Percentiles rank a stretch among this genome's conserved stretches.
phyloP scores from a whole-genome alignment of 2,888 invertebrate genomes.

The Heteromyza rotundicornis region DNA sequence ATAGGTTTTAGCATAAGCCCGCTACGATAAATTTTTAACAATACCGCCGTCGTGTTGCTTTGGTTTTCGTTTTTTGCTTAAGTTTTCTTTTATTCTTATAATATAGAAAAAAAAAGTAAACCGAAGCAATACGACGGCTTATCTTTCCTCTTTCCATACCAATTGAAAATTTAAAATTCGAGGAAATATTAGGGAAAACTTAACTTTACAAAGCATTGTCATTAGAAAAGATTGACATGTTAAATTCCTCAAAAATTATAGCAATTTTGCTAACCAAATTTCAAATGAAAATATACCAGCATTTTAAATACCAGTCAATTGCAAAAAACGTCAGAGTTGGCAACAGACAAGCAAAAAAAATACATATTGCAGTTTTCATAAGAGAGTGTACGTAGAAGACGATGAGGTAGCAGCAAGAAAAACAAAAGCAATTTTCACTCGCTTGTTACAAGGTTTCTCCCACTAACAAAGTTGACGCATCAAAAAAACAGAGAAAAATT shows the following conservation, averaged over 20 bases:
- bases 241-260: constrained; percentile 53
- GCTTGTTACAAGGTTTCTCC: constrained; percentile 38
- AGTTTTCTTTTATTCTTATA: too few species aligned
- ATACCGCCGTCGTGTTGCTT: too few species aligned
- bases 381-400: neutral
- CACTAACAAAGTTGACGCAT: neutral
- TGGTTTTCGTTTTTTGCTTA: too few species aligned
- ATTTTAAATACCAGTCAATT: too few species aligned
- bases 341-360: neutral
- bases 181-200: too few species aligned
- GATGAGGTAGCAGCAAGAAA: constrained; percentile 19
- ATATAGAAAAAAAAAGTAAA: too few species aligned
- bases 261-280: constrained; percentile 40
- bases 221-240: constrained; percentile 43
- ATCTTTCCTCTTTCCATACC: too few species aligned
- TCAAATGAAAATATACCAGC: neutral
- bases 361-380: neutral
- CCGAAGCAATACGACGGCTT: too few species aligned
- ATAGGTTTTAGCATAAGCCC: too few species aligned
- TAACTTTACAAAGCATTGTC: neutral
- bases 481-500: neutral
- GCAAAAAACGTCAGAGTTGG: neutral
- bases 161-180: too few species aligned
- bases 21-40: too few species aligned
- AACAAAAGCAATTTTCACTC: constrained; percentile 44